phyloP scores from a whole-genome alignment of 2,113 vertebrate genomes.

The Morphnarchus princeps region DNA sequence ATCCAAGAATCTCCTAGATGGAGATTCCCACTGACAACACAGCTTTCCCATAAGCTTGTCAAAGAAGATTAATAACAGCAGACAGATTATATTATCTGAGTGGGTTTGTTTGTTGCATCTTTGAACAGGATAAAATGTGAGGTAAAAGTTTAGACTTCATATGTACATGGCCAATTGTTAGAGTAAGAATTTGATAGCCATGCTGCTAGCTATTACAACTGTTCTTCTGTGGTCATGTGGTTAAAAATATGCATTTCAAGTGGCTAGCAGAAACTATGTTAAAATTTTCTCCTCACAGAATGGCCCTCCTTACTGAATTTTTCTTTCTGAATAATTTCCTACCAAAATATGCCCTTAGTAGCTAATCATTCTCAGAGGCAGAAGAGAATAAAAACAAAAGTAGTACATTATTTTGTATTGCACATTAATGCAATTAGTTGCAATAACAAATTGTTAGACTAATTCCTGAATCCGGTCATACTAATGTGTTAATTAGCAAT shows the following conservation, averaged over 20 bases:
- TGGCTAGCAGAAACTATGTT: not conserved
- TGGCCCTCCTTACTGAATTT: not conserved
- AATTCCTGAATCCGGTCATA: not conserved
- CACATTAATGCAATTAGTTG: not conserved
- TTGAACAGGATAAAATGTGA: not conserved
- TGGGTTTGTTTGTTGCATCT: not conserved
- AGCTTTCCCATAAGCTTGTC: not conserved
- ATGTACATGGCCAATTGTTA: not conserved
- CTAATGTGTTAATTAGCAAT: not conserved
- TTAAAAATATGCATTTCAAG: not conserved
- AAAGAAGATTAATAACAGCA: not conserved
- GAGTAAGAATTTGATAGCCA: not conserved
- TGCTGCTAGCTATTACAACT: not conserved
- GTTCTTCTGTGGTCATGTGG: not conserved
- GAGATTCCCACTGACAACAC: not conserved
- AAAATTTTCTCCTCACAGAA: not conserved
- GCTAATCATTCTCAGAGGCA: not conserved
- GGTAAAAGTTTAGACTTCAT: not conserved
- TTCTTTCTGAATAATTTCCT: not conserved
- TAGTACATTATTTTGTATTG: not conserved
- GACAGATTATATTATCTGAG: not conserved
- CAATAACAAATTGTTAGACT: not conserved
- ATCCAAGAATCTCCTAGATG: not conserved
- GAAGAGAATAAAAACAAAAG: not conserved
- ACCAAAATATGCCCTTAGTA: not conserved